These are phyloP conservation scores for Hirtodrosophila duncani DNA, from an alignment of 2,888 invertebrate genomes.

Conservation along the genomic window DNA sequence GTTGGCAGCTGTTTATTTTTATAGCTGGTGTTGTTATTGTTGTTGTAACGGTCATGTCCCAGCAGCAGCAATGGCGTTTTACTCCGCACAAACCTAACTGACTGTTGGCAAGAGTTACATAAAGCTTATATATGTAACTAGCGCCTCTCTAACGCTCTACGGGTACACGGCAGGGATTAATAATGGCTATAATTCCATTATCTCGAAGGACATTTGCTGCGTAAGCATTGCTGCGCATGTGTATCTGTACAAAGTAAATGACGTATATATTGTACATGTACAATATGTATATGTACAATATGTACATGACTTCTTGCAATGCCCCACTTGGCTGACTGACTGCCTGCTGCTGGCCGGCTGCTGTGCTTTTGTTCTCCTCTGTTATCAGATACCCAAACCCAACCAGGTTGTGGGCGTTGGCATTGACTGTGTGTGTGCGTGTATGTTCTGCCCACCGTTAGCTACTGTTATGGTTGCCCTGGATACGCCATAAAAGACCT, in stretches of 20 bases:
- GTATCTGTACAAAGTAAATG: neutral
- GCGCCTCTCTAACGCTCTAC: conserved; percentile 25
- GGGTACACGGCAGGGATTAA: conserved; percentile 19
- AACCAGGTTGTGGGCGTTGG: conserved; percentile 22
- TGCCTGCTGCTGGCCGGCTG: too few relatives aligned
- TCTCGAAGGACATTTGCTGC: conserved; percentile 51
- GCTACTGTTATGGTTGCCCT: conserved; percentile 19
- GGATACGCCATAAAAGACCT: conserved; percentile 50
- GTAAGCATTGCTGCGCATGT: conserved; percentile 19
- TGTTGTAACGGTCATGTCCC: conserved; percentile 52
- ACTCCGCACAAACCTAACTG: neutral
- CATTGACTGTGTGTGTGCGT: conserved; percentile 23
- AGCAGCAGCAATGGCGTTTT: conserved; percentile 27
- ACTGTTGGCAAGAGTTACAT: conserved; percentile 40
- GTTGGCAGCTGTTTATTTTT: conserved; percentile 54
- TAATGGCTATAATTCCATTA: conserved; percentile 46
- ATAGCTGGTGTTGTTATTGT: conserved; percentile 18
- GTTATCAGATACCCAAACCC: conserved; percentile 51
- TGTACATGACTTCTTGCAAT: conserved; percentile 4
- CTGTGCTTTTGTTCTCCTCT: conserved; percentile 8
- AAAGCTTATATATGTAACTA: conserved; percentile 38
- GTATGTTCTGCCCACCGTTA: conserved; percentile 11
- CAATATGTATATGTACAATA: neutral
- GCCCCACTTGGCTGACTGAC: conserved; percentile 36
- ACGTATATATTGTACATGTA: conserved; percentile 1